Evolutionary conservation across 2,797 vertebrate genomes (phyloP), one percentile per base, ranked within the genome.

Genomic region (Coregonus suidteri): DNA sequence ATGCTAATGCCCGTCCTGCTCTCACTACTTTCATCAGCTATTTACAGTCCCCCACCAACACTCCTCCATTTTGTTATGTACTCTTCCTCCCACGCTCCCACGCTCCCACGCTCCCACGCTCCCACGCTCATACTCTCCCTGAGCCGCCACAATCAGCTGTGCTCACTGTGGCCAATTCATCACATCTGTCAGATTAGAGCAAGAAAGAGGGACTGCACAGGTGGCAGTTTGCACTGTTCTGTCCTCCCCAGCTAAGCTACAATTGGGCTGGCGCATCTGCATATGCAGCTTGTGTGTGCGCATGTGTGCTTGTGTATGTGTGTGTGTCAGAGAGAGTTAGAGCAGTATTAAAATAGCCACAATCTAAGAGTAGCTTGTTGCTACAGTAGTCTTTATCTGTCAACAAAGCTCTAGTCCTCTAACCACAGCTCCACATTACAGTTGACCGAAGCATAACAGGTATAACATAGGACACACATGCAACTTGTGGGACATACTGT

Each of bases 1-100:
- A 89, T 89, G 77, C 89, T 72, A 72, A 89, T 80, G 84, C 41
- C 85, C 88, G 82, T 88, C 86, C 84, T 88, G 84, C 84, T 91
- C 30, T 67, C 30, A 73, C 89, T 85, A 83, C 89, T 90, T 90
- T 88, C 86, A 75, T 86, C 88, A 84, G 89, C 89, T 93, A 91
- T 93, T 93, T 91, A 90, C 89, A 86, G 91, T 89, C 83, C 86
- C 86, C 83, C 75, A 85, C 87, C 84, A 89, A 90, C 90, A 89
- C 87, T 86, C 91, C 82, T 91, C 90, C 92, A 91, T 93, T 93
- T 92, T 93, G 92, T 93, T 91, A 89, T 90, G 90, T 87, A 79
- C 88, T 87, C 87, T 9, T n/a, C 87, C 86, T 88, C 91, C 92
- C 89, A 92, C 91, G 80, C 82, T 59, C 84, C 73, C 71, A 92